Base-by-base conservation (phyloP, 1,140 invertebrate species). In the Trichomalopsis sarcophagae region DNA sequence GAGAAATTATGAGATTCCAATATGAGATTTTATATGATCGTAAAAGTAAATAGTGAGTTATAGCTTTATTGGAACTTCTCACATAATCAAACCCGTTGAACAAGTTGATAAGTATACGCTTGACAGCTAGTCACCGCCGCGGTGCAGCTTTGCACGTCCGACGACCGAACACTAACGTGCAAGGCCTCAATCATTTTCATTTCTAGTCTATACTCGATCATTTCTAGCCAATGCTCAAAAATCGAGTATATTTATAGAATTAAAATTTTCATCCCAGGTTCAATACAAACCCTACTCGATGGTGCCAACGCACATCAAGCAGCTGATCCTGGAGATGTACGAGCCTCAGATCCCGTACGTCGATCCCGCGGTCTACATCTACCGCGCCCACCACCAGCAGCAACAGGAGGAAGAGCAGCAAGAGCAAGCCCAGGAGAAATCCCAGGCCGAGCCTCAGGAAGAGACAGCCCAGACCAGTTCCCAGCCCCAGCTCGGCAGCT, bases 321-420 rank as follows among this genome's bases (percentile, higher is more conserved):
- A 92, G 62, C 79, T 92, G 17, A 87, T 93, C 2, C 71, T 88
- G 3, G 82, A 91, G 2, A 88, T 87, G 81, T 93, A 91, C 69
- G 88, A 90, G 44, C 88, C 91, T 0, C 90, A 91, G 44, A 80
- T 73, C 7, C 87, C 91, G 14, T 92, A 93, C 75, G 88, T 90
- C 9, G 92, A 93, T 68, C 92, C 90, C 0, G 62, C 89, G 0
- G 89, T 91, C 1, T 91, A 90, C 82, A 82, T 92, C 3, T 92
- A 93, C 33, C 75, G 87, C n/a, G 85, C 84, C 0, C 81, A 75
- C 62, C 10, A 55, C 14, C 77, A 75, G 27, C 87, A 47, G 2
- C 83, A 50, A 74, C 74, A 82, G 30, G 76, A 84, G 9, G 13
- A 47, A 4, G 6, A 40, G 11, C 10, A 62, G 81, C 23, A 86